phyloP scores from a whole-genome alignment of 2,888 invertebrate species.

The Slavum lentiscoides region DNA sequence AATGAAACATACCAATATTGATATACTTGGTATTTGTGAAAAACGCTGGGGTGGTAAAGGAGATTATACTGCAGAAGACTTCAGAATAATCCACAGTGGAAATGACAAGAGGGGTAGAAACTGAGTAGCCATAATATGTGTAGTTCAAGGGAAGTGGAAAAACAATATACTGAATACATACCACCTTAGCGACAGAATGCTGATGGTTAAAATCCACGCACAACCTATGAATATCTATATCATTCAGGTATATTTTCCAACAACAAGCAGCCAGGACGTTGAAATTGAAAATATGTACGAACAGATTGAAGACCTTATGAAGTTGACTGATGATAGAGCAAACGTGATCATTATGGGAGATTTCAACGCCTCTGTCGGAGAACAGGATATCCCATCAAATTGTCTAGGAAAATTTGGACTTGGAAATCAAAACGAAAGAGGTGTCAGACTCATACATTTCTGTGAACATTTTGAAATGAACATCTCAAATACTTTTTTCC shows the following conservation, averaged over 20 bases:
- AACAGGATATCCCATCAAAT: not conserved
- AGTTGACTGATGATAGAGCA: not conserved
- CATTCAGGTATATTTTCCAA: constrained; percentile 39
- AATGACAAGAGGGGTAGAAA: not conserved
- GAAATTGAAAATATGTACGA: constrained; percentile 30
- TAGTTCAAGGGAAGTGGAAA: not conserved
- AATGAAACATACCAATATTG: not conserved
- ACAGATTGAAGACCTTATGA: constrained; percentile 25
- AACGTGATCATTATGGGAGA: constrained; percentile 32
- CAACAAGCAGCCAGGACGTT: not conserved
- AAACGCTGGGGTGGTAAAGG: constrained; percentile 1
- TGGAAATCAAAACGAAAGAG: constrained; percentile 11
- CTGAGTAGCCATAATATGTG: constrained; percentile 3
- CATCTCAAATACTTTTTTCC: constrained; percentile 21
- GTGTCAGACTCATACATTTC: constrained; percentile 6
- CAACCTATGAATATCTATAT: not conserved
- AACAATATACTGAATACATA: not conserved
- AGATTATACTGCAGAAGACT: not conserved
- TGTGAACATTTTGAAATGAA: constrained; percentile 30
- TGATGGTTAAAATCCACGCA: constrained; percentile 11
- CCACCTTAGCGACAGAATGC: not conserved
- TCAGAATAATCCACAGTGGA: not conserved
- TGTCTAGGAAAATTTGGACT: constrained; percentile 22
- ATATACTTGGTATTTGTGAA: constrained; percentile 32
- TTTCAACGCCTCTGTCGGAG: constrained; percentile 27